phyloP scores from a whole-genome alignment of 2,113 vertebrate species.

The Turnix velox region DNA sequence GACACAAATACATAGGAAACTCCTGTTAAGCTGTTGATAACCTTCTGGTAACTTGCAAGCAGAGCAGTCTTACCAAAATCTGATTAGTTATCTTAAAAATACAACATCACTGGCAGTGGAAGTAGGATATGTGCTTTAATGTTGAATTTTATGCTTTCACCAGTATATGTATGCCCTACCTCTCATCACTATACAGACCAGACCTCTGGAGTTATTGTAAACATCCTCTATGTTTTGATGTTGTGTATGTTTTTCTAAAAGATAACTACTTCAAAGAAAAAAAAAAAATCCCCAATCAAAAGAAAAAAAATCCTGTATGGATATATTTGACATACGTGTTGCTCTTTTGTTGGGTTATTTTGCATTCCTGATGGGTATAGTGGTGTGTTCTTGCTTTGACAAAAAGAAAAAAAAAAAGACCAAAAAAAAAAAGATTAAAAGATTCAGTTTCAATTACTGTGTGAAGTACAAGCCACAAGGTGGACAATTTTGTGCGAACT shows the following conservation, averaged over 20 bases:
- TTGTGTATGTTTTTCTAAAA: slow-evolving; percentile 20
- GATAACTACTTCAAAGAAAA: background rate
- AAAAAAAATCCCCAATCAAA: background rate
- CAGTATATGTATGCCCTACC: background rate
- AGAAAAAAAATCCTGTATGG: background rate
- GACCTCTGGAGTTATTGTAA: slow-evolving; percentile 20
- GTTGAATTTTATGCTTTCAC: slow-evolving; percentile 32
- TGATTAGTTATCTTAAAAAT: background rate
- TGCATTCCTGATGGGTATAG: background rate
- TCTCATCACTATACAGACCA: too few species aligned
- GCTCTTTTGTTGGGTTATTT: slow-evolving; percentile 9
- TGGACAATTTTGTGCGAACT: slow-evolving; percentile 39
- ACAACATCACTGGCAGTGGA: slow-evolving; percentile 19
- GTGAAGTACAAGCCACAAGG: slow-evolving; percentile 8
- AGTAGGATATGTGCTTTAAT: slow-evolving; percentile 23
- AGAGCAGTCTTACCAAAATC: background rate
- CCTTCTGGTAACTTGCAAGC: background rate
- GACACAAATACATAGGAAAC: background rate
- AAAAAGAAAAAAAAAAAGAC: background rate
- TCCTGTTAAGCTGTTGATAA: background rate
- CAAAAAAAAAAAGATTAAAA: background rate
- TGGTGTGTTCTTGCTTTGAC: background rate
- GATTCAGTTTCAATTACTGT: background rate
- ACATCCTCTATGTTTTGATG: slow-evolving; percentile 44
- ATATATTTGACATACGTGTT: background rate